Evolutionary conservation across 2,888 invertebrate genomes (phyloP).

Genomic region (Dasysyrphus albostriatus): DNA sequence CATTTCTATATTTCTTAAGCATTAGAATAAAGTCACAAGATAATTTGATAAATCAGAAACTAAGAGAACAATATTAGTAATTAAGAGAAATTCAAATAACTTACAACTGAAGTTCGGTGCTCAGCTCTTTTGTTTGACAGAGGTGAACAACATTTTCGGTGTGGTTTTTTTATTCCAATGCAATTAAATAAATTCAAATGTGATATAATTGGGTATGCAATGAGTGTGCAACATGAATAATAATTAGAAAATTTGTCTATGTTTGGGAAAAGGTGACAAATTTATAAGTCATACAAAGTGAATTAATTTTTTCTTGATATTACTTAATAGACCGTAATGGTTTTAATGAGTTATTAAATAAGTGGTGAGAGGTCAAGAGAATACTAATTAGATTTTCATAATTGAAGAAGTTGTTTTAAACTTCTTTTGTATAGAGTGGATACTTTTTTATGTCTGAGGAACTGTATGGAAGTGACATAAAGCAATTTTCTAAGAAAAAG

Average conservation of each 20-base stretch:
- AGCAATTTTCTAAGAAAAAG: background rate
- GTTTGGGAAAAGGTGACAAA: conserved; percentile 21
- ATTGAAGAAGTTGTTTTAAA: background rate
- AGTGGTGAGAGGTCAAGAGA: background rate
- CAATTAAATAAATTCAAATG: conserved; percentile 29
- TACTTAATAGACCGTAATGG: background rate
- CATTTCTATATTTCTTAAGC: conserved; percentile 17
- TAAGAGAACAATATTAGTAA: background rate
- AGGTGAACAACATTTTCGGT: conserved; percentile 60
- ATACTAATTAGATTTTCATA: conserved; percentile 5
- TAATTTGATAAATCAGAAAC: background rate
- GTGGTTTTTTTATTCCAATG: conserved; percentile 7
- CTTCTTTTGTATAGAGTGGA: background rate
- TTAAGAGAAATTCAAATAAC: background rate
- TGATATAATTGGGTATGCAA: conserved; percentile 54
- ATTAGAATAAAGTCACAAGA: background rate
- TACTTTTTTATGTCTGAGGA: background rate
- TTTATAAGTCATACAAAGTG: conserved; percentile 47
- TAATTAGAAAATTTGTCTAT: conserved; percentile 37
- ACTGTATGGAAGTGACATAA: background rate
- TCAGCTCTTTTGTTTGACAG: conserved; percentile 70
- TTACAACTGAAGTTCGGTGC: conserved; percentile 35
- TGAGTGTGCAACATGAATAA: conserved; percentile 61
- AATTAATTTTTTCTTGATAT: conserved; percentile 24
- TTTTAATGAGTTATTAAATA: conserved; percentile 1